Evolutionary conservation across 2,888 invertebrate species (phyloP).

Genomic region (Scaeva pyrastri): DNA sequence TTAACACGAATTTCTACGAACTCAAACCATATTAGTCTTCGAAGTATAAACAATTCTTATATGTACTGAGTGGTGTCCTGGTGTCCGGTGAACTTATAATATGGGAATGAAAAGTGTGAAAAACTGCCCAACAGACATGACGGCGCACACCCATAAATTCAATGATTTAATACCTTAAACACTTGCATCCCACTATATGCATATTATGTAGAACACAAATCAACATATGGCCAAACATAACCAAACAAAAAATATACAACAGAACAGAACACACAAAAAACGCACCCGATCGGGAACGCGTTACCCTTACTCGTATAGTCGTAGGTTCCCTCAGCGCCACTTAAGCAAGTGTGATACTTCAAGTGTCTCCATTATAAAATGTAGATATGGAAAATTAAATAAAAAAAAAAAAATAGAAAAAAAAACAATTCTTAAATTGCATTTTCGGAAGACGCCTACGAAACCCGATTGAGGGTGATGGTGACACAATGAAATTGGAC

Average conservation of each 20-base stretch:
- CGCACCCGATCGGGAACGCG: constrained; percentile 62
- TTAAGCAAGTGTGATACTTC: constrained; percentile 73
- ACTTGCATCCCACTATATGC: constrained; percentile 82
- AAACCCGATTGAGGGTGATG: constrained; percentile 67
- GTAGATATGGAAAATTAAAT: neutral
- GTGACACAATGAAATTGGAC: constrained; percentile 74
- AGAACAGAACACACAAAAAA: neutral
- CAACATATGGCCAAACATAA: constrained; percentile 63
- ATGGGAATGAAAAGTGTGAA: constrained; percentile 81
- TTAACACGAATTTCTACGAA: constrained; percentile 10
- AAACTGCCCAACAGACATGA: constrained; percentile 81
- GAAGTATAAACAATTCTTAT: constrained; percentile 15
- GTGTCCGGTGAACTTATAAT: constrained; percentile 32
- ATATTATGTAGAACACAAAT: constrained; percentile 45
- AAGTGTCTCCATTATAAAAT: constrained; percentile 45
- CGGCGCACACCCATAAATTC: constrained; percentile 80
- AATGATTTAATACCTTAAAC: constrained; percentile 84
- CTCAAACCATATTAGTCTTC: neutral
- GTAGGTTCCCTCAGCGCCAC: constrained; percentile 73
- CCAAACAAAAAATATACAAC: neutral
- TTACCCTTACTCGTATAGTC: constrained; percentile 2
- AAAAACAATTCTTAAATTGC: constrained; percentile 42
- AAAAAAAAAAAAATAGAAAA: constrained; percentile 11
- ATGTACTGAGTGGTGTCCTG: constrained; percentile 18
- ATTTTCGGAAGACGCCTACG: constrained; percentile 73